Conservation (phyloP, 2,888 invertebrate species). For the Catocala fraxini region DNA sequence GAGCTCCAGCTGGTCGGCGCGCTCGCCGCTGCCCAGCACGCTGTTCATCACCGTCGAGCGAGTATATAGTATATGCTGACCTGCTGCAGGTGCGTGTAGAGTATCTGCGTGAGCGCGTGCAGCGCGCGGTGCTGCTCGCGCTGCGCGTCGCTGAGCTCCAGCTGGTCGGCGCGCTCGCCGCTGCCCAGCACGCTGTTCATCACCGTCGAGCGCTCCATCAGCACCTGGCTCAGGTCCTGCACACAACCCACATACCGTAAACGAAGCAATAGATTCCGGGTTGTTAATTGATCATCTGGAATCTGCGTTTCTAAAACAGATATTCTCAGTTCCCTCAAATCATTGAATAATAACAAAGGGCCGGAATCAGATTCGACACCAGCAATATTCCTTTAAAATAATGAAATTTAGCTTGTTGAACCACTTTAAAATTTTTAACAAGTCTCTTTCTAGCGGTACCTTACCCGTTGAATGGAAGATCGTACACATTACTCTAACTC, state of each 20-base stretch:
- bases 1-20: slow-evolving; percentile 55
- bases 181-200: slow-evolving; percentile 93
- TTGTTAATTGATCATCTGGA: no score
- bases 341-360: no score
- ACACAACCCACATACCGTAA: not conserved
- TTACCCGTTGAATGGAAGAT: no score
- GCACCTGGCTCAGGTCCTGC: slow-evolving; percentile 94
- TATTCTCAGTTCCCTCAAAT: no score
- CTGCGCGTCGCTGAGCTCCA: slow-evolving; percentile 55
- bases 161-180: slow-evolving; percentile 69
- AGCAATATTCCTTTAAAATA: no score
- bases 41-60: slow-evolving; percentile 94
- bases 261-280: no score
- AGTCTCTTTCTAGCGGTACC: no score
- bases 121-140: slow-evolving; percentile 87
- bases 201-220: slow-evolving; percentile 96
- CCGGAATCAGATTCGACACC: no score
- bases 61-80: slow-evolving; percentile 74
- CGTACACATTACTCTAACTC: no score
- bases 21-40: slow-evolving; percentile 90
- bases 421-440: no score
- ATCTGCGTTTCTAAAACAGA: no score
- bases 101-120: slow-evolving; percentile 89
- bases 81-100: slow-evolving; percentile 92
- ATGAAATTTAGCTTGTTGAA: no score